phyloP scores from a whole-genome alignment of 1,140 invertebrate genomes.

The Bradysia coprophila region DNA sequence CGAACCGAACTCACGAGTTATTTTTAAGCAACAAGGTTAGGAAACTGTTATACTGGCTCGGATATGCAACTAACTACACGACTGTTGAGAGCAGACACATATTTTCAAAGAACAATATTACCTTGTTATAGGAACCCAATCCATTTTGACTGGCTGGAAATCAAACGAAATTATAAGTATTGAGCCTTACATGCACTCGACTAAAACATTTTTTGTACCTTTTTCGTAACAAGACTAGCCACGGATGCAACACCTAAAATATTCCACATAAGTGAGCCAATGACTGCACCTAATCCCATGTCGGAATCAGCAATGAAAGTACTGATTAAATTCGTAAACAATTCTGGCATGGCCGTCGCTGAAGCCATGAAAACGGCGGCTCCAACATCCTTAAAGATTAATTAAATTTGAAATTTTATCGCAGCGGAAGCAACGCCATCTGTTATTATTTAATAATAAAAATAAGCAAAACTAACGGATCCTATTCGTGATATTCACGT shows the following conservation, averaged over 20 bases:
- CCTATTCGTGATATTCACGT: too few species aligned
- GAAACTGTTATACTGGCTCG: too few species aligned
- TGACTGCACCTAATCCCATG: conserved; percentile 61
- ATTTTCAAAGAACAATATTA: too few species aligned
- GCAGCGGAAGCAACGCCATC: too few species aligned
- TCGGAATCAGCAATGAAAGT: conserved; percentile 59
- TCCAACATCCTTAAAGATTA: conserved; percentile 53
- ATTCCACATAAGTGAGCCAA: conserved; percentile 78
- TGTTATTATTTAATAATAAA: too few species aligned
- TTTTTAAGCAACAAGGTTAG: too few species aligned
- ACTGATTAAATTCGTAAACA: conserved; percentile 77
- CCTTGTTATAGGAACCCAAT: conserved; percentile 71
- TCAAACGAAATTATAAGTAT: too few species aligned
- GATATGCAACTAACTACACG: too few species aligned
- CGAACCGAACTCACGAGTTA: too few species aligned
- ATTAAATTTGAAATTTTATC: too few species aligned
- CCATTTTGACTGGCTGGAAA: conserved; percentile 41
- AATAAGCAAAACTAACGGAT: too few species aligned
- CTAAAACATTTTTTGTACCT: neutral
- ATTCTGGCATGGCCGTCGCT: conserved; percentile 74
- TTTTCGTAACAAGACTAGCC: conserved; percentile 49
- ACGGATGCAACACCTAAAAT: conserved; percentile 69
- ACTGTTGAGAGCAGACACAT: too few species aligned
- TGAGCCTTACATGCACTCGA: neutral
- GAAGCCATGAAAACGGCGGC: conserved; percentile 85